phyloP scores from a whole-genome alignment of 2,113 vertebrate species.

The Pelecanoides urinatrix region DNA sequence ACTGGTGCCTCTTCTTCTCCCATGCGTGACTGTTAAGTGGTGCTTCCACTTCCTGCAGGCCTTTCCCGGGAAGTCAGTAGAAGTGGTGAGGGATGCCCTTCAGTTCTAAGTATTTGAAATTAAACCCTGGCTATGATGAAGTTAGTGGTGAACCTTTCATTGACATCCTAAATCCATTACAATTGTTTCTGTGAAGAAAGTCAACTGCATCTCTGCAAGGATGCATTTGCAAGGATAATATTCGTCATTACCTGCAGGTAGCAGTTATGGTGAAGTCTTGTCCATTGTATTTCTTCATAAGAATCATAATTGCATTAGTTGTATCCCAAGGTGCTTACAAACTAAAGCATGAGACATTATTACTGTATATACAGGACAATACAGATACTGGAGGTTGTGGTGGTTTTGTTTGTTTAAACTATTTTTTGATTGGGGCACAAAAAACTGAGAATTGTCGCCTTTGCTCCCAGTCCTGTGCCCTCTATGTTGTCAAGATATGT shows the following conservation, averaged over 20 bases:
- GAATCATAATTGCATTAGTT: background rate
- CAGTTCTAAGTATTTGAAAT: background rate
- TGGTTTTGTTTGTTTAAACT: background rate
- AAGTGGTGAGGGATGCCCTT: background rate
- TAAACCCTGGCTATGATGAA: background rate
- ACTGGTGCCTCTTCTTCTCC: background rate
- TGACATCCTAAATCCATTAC: background rate
- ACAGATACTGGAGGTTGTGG: background rate
- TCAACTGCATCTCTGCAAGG: background rate
- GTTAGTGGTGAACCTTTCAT: background rate
- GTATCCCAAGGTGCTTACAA: background rate
- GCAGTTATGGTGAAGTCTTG: background rate
- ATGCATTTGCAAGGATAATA: background rate
- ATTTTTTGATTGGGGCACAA: background rate
- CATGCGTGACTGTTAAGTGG: background rate
- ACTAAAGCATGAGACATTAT: background rate
- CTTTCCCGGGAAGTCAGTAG: accelerated
- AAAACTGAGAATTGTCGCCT: accelerated
- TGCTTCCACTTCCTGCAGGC: background rate
- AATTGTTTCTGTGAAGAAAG: background rate
- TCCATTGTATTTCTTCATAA: background rate
- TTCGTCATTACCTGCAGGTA: background rate
- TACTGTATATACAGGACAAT: background rate
- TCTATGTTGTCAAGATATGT: background rate
- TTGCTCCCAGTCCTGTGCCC: background rate